Evolutionary conservation across 2,113 vertebrate species (phyloP), one percentile per base, ranked within the genome.

Genomic region (Apteryx mantelli): DNA sequence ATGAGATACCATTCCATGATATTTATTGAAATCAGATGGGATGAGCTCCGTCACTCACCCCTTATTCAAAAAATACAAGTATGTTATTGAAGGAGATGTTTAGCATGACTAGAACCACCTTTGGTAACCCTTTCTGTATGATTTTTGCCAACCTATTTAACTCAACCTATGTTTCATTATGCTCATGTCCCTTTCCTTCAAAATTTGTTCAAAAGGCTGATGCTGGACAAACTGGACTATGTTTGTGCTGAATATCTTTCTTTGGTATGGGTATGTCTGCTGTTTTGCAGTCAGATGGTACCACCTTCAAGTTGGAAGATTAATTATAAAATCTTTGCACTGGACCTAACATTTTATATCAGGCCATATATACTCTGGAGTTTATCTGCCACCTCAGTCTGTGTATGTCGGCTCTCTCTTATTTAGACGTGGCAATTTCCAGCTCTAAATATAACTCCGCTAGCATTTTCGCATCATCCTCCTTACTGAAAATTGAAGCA

Each of bases 91-190:
- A 76, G 5, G 1, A 2, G 3, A 32, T 60, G 22, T 68, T 83
- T 85, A 55, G 9, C 28, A 53, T 26, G 5, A 79, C 20, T 73
- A 52, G 76, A 82, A n/a, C 2, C 3, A 48, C 16, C 2, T 7
- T 65, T 56, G 13, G 4, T 7, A 73, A 73, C 2, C 0, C 0
- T 48, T 50, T 68, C 32, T 22, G 1, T 26, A n/a, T 22, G 0
- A 55, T 15, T 86, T 95, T 82, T 84, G 2, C 11, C 52, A 68
- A 10, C 1, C 1, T 82, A 5, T 76, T 76, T 70, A 53, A 40
- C 77, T 38, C 9, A 83, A 61, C 2, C 0, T 58, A 0, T 56
- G 9, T 48, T 65, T 80, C 34, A 26, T 50, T 79, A 26, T 55
- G n/a, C 1, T 38, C 2, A 7, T 10, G 0, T 26, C 4, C 68